Base-by-base conservation (phyloP, 2,113 vertebrate species). In the Sander vitreus region DNA sequence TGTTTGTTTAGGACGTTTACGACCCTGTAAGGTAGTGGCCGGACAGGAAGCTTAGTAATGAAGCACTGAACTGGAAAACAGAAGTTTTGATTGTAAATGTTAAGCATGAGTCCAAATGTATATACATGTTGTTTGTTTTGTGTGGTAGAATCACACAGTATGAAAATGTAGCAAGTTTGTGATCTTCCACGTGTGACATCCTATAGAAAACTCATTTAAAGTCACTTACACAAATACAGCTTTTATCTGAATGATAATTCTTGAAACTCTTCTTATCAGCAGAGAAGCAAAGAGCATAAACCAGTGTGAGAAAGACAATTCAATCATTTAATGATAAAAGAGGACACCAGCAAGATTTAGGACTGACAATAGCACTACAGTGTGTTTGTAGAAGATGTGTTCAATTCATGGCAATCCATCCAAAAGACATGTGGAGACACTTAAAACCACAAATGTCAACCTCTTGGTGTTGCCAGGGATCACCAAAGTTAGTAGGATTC, bases 1-100 rank as follows among this genome's bases (percentile, higher is more conserved):
- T 91, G 85, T 91, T 91, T 89, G 86, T 21, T 85, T 14, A 76
- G 54, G 48, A 75, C 13, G 2, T 93, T 92, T 92, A 71, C 3
- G 11, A 81, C 47, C 47, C 68, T 11, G 77, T 3, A 21, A 72
- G 85, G 71, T 82, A 88, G 54, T 6, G 5, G 30, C n/a, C 1
- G 3, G 83, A 43, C 60, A 75, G 76, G 78, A 86, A 71, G 51
- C 62, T 9, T 58, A 18, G 48, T 54, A 53, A 65, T 77, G 63
- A 74, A 59, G 51, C 25, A 16, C 19, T 68, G 58, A 53, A 21
- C 58, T 69, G 73, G 23, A 67, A 77, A 76, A 19, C 59, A 33
- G 55, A 58, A 43, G 58, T 54, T 57, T 57, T 43, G 2, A 8
- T 19, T 77, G 65, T 70, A 80, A 59, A 73, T 62, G 13, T 63